phyloP scores from a whole-genome alignment of 2,797 vertebrate genomes.

The Aeoliscus strigatus region DNA sequence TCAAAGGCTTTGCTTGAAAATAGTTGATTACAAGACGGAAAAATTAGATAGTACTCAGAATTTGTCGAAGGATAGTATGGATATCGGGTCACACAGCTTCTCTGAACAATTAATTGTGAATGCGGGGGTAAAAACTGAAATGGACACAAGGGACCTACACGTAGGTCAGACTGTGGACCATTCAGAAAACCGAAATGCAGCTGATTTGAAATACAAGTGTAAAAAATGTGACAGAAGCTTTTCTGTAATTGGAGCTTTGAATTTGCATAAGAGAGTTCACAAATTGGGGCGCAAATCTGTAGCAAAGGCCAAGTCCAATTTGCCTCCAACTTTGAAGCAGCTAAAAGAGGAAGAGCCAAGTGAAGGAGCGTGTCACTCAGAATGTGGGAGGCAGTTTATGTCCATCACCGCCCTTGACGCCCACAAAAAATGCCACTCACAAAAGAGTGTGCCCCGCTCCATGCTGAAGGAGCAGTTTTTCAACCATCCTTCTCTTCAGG shows the following conservation, averaged over 20 bases:
- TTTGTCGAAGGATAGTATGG: background rate
- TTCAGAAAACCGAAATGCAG: conserved; percentile 4
- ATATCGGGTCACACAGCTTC: background rate
- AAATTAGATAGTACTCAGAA: conserved; percentile 7
- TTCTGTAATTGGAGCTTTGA: conserved; percentile 69
- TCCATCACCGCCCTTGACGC: conserved; percentile 74
- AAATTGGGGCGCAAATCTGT: conserved; percentile 31
- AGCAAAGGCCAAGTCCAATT: conserved; percentile 23
- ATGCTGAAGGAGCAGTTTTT: conserved; percentile 64
- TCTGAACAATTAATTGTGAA: conserved; percentile 1
- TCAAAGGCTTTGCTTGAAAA: conserved; percentile 64
- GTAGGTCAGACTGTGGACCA: background rate
- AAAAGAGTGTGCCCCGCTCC: conserved; percentile 58
- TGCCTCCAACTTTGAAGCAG: conserved; percentile 27
- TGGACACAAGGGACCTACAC: background rate
- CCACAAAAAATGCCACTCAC: conserved; percentile 74
- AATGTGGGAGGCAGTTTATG: conserved; percentile 72
- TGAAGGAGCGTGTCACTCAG: conserved; percentile 57
- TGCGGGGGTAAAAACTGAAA: conserved; percentile 14
- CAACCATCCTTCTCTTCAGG: conserved; percentile 64
- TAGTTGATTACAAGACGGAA: conserved; percentile 12
- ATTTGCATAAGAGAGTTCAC: conserved; percentile 74
- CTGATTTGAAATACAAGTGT: conserved; percentile 70
- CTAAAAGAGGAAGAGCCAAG: conserved; percentile 37
- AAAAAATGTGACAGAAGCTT: conserved; percentile 68